Conservation (phyloP, 2,113 vertebrate genomes). For the Tilapia sparmanii region DNA sequence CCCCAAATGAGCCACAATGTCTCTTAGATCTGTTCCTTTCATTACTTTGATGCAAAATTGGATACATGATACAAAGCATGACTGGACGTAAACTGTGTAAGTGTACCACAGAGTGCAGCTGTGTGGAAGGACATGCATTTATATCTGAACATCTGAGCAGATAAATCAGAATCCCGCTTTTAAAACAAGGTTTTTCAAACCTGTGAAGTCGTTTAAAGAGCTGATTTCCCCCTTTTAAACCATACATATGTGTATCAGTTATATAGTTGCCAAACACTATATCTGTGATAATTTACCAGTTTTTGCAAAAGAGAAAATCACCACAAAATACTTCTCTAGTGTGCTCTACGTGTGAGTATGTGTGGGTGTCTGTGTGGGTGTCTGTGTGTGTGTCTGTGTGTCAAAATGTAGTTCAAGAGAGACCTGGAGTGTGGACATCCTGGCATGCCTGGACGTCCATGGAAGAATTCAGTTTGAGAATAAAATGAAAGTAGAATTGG, state of each 20-base stretch:
- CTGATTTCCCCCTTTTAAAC: background rate
- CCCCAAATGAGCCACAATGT: background rate
- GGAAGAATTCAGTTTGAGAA: background rate
- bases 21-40: fast-evolving
- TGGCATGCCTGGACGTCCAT: background rate
- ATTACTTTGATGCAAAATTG: background rate
- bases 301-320: background rate
- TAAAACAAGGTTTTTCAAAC: background rate
- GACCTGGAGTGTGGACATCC: background rate
- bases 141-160: background rate
- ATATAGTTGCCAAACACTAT: background rate
- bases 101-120: background rate
- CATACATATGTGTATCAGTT: fast-evolving
- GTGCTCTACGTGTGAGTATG: background rate
- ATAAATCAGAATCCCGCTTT: background rate
- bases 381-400: background rate
- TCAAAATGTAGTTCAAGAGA: background rate
- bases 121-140: fast-evolving
- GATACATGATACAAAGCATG: background rate
- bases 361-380: background rate
- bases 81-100: background rate
- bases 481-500: fast-evolving
- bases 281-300: background rate
- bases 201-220: background rate
- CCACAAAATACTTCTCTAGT: background rate